These are phyloP conservation scores for Catharus bicknelli DNA, from an alignment of 2,113 vertebrate genomes.

Conservation along the genomic window DNA sequence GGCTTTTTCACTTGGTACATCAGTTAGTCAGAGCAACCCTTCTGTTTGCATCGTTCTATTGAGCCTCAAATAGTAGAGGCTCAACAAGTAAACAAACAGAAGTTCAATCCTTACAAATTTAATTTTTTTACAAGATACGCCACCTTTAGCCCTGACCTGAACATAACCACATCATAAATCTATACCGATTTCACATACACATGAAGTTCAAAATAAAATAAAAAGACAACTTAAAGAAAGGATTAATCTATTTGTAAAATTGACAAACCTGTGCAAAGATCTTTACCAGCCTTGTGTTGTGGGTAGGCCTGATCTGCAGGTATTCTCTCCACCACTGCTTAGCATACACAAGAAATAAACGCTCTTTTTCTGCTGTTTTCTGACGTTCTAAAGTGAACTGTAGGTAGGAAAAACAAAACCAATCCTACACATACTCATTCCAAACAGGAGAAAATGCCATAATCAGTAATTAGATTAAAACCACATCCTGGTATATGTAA, in stretches of 20 bases:
- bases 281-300: conserved; percentile 91
- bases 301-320: conserved; percentile 89
- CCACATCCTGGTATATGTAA: not conserved
- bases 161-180: not conserved
- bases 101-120: not conserved
- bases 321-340: conserved; percentile 99
- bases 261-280: conserved; percentile 95
- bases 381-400: conserved; percentile 91
- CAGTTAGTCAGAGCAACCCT: not conserved
- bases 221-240: not conserved
- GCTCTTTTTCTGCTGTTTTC: conserved; percentile 91
- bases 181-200: not conserved
- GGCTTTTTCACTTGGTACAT: not conserved
- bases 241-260: not conserved
- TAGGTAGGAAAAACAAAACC: not conserved
- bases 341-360: conserved; percentile 93
- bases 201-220: not conserved
- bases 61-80: not conserved
- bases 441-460: not conserved
- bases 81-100: not conserved
- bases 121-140: not conserved
- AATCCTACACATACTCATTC: not conserved
- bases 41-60: not conserved
- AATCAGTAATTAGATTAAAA: not conserved
- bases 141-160: not conserved